These are phyloP conservation scores for Troides oblongomaculatus DNA, from an alignment of 2,888 invertebrate species.

Conservation along the genomic window DNA sequence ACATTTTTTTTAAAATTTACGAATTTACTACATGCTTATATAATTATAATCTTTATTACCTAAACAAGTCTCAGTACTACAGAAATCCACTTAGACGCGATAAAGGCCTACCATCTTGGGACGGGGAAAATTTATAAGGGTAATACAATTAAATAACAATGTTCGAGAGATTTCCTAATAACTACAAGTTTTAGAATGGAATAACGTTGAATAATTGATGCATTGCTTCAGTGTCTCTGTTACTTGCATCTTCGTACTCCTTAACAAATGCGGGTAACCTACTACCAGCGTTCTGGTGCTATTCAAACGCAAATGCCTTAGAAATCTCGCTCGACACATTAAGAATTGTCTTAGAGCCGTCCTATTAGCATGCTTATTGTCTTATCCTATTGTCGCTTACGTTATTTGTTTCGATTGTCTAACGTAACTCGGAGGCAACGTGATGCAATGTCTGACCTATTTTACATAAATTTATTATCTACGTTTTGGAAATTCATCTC, in stretches of 20 bases:
- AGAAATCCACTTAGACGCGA: no score
- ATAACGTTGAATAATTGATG: slow-evolving; percentile 17
- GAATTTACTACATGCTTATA: no score
- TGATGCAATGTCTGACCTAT: slow-evolving; percentile 37
- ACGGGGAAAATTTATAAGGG: no score
- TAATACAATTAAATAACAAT: background rate
- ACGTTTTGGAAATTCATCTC: background rate
- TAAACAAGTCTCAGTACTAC: no score
- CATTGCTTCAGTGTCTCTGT: background rate
- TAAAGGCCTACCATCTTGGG: no score
- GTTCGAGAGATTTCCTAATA: background rate
- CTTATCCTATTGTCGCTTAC: slow-evolving; percentile 26
- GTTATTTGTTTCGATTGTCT: slow-evolving; percentile 31
- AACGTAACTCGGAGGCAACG: slow-evolving; percentile 28
- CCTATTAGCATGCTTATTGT: slow-evolving; percentile 29
- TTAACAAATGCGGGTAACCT: slow-evolving; percentile 13
- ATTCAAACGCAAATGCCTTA: slow-evolving; percentile 44
- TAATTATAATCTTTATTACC: no score
- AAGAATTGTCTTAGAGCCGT: slow-evolving; percentile 31
- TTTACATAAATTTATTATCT: slow-evolving; percentile 17
- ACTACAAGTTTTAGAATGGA: background rate
- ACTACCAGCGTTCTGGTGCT: slow-evolving; percentile 16
- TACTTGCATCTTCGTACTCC: slow-evolving; percentile 6
- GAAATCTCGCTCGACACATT: slow-evolving; percentile 34
- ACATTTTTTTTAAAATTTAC: no score